Base-by-base conservation (phyloP, 2,888 invertebrate species). In the Pseudococcus jackbeardsleyi region DNA sequence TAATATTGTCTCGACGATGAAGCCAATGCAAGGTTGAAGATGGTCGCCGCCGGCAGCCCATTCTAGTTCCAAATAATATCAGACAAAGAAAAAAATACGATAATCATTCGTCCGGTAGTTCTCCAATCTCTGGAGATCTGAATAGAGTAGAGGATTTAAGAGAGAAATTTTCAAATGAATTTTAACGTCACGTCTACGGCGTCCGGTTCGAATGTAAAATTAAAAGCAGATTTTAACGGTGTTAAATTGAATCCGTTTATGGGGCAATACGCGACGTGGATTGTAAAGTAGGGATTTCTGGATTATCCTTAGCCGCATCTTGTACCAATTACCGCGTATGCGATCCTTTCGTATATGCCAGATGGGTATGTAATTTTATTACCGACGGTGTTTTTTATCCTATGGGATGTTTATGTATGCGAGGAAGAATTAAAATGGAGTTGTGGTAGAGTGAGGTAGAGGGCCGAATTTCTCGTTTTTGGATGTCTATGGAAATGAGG, bases 21-120 rank as follows among this genome's bases (percentile, higher is more conserved):
- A 72, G 17, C 72, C 72, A 72, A 72, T 72, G 72, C 72, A 72
- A 72, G 72, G 72, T 72, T 33, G 72, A 72, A 72, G 33, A 72
- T 72, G 72, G 33, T 17, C 0, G 72, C 72, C 33, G 15, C n/a
- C 72, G 72, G 72, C 72, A 26, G 2, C 19, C 26, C 4, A 72
- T 26, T 17, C 72, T 33, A 33, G 17, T 33, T 39, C 0, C 26
- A 68, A 15, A 33, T 72, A 0, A 72, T 33, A 33, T 72, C 33
- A 39, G n/a, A 72, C 72, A 72, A 72, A 33, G 39, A 42, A 42
- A 42, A 42, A 33, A 6, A 42, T 17, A 1, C 17, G 72, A 33
- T 72, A 22, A 64, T 64, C 9, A 22, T 1, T 64, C 22, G 64
- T 64, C 15, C 64, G 64, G 22, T 64, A 64, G 9, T 64, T 64